Percentiles rank a stretch among this genome's conserved stretches.
Evolutionary conservation across 2,797 vertebrate genomes (phyloP).

Genomic region (Rhynchonycteris naso): DNA sequence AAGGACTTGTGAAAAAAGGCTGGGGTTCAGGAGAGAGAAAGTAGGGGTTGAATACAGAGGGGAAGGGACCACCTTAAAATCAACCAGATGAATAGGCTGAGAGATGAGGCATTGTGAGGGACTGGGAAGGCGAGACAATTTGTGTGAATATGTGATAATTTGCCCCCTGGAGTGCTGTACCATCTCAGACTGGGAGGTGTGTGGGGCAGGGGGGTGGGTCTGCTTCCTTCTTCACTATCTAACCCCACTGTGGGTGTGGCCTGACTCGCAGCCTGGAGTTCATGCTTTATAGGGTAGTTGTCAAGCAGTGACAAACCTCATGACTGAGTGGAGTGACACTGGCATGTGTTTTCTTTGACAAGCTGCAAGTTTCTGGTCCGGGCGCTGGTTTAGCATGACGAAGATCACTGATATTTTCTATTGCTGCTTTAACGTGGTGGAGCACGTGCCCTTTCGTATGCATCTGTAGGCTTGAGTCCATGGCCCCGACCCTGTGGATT

Average conservation of each 20-base stretch:
- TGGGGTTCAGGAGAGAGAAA: background rate
- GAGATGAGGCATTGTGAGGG: too few species aligned
- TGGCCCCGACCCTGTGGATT: rapidly evolving
- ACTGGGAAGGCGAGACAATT: background rate
- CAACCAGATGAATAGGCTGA: background rate
- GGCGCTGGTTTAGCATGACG: background rate
- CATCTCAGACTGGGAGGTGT: rapidly evolving
- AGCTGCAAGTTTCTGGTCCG: rapidly evolving
- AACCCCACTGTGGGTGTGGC: too few species aligned
- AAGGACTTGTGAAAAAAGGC: background rate
- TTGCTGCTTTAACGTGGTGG: background rate
- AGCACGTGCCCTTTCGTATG: rapidly evolving
- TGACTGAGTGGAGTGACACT: background rate
- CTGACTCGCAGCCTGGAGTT: rapidly evolving
- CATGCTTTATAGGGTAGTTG: background rate
- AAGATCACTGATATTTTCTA: background rate
- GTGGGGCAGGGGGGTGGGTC: too few species aligned
- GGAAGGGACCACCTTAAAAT: background rate
- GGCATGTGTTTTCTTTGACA: background rate
- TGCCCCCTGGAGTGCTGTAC: background rate
- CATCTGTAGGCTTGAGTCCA: background rate
- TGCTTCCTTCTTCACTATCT: background rate
- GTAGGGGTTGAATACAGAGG: background rate
- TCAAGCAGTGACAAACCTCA: background rate
- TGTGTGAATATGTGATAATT: too few species aligned